Evolutionary conservation across 2,113 vertebrate genomes (phyloP).

Genomic region (Pseudois nayaur): DNA sequence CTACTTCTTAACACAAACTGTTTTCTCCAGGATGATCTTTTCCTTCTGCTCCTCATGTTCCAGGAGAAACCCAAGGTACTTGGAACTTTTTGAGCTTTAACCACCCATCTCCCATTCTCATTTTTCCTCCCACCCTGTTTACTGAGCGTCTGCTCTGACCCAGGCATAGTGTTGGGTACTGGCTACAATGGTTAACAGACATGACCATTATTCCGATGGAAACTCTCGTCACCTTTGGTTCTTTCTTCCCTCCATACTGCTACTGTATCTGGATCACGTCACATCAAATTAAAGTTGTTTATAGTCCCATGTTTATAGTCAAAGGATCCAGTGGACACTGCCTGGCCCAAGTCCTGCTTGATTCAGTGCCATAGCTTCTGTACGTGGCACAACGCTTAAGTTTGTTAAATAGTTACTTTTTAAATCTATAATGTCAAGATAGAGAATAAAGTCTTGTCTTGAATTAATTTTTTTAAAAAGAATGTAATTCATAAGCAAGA

Average conservation of each 20-base stretch:
- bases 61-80: background rate
- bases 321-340: background rate
- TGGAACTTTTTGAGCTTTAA: background rate
- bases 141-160: background rate
- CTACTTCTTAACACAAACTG: background rate
- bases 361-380: background rate
- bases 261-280: background rate
- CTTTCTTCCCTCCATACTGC: background rate
- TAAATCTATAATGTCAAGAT: background rate
- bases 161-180: background rate
- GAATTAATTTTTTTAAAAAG: background rate
- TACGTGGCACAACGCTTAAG: background rate
- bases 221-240: background rate
- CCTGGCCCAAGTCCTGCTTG: background rate
- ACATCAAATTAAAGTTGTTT: background rate
- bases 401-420: background rate
- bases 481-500: background rate
- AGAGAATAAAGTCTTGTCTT: background rate
- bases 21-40: background rate
- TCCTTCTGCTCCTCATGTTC: background rate
- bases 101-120: accelerated
- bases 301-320: background rate
- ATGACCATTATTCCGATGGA: background rate
- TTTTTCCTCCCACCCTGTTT: background rate
- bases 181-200: background rate